Evolutionary conservation across 2,888 invertebrate species (phyloP), one percentile per base, ranked within the genome.

Genomic region (Hypsopygia costalis): DNA sequence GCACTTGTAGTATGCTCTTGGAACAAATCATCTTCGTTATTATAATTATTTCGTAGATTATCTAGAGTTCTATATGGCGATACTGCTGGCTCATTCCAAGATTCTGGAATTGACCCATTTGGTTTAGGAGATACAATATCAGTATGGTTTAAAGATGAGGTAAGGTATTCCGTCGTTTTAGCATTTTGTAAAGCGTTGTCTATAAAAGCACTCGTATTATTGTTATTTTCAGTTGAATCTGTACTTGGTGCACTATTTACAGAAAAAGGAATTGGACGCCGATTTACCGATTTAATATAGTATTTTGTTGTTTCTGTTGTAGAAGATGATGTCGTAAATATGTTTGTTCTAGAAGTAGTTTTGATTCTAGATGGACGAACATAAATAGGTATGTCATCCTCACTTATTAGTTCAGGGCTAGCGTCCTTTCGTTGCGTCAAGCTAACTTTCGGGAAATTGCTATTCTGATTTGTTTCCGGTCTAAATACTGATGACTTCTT

Each of bases 51-150:
- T 47, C 88, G 65, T 16, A 91, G 64, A 47, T 85, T 90, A 47
- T 87, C 85, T 16, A 90, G 60, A 22, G 90, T 86, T 57, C 83
- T 87, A 46, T 87, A 91, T 0, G 91, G 90, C 0, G 91, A 91
- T 6, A 91, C 79, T 31, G 78, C 68, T 10, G 89, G 81, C 48
- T 82, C 75, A 28, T 81, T 79, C 55, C 76, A 82, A 37, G 40
- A 46, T 37, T 65, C 55, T 34, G 64, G 50, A 6, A 55, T 44
- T 29, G 49, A 55, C 36, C 60, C 47, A 39, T 51, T 49, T 36
- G 51, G 40, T 34, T 62, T 52, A 1, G 54, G 43, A 10, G 46
- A 50, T 25, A 40, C 52, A n/a, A 48, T 30, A 46, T 56, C 25
- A 3, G 7, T 61, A 29, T 43, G 39, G 47, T 52, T 43, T n/a